Evolutionary conservation across 2,888 invertebrate genomes (phyloP), one percentile per base, ranked within the genome.

Genomic region (Alloplasta piceator): DNA sequence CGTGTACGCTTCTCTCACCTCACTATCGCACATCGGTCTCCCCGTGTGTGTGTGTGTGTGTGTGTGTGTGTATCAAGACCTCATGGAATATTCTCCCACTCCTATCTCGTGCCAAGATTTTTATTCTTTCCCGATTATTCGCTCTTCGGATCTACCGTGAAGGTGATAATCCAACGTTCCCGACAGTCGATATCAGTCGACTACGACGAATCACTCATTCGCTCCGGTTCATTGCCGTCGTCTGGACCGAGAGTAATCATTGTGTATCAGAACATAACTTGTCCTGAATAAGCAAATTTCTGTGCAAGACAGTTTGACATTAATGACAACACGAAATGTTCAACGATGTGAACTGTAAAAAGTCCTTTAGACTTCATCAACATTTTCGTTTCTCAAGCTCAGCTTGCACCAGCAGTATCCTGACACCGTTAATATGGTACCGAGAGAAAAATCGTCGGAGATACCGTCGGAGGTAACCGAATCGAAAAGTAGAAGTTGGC

Each of bases 1-100:
- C 88, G 82, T 82, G 83, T 79, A 68, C 78, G 52, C 71, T 76
- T 67, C 48, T 64, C 72, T 12, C 67, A 46, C 52, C 52, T 26
- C 36, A 71, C 73, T 60, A 58, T 26, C 26, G 26, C 26, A 26
- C 26, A 26, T 26, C 26, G 26, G 26, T 26, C 26, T 26, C 26
- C 26, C 1, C 3, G 26, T 26, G 26, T 26, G 26, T 3, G 3
- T 26, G 26, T 26, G 26, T 26, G 26, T 26, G 26, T 26, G 26
- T 3, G 3, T 26, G 26, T 26, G 26, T 26, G 26, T 26, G 68
- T 68, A 66, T 64, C 73, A 39, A 61, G 48, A 66, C 70, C 74
- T 50, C 68, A 46, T 14, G 48, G 75, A 76, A 71, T 71, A 72
- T 71, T 67, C 73, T 46, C 67, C 38, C 14, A 39, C 60, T 50